Evolutionary conservation across 2,113 vertebrate species (phyloP).

Genomic region (Anguilla rostrata): DNA sequence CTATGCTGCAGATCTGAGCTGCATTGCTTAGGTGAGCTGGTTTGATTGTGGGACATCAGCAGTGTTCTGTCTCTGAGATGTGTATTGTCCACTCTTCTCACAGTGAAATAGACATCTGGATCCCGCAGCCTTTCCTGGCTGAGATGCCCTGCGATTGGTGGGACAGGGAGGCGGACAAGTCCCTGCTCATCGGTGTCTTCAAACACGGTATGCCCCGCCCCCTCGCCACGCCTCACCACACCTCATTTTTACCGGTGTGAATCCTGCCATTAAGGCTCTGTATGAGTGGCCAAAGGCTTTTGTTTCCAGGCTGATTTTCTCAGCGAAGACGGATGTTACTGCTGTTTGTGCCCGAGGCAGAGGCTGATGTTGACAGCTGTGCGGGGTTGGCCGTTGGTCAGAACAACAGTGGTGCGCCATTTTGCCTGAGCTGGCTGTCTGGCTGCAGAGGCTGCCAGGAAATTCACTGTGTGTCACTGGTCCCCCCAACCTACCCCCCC

Average conservation of each 20-base stretch:
- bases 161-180: constrained; percentile 94
- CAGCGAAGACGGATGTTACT: not conserved
- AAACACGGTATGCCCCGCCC: constrained; percentile 85
- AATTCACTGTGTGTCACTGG: too few relatives aligned
- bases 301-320: not conserved
- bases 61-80: not conserved
- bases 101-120: constrained; percentile 94
- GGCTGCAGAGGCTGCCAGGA: not conserved
- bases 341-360: not conserved
- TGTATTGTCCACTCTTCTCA: constrained; percentile 18
- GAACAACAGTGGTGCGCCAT: not conserved
- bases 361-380: not conserved
- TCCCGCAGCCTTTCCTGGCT: constrained; percentile 91
- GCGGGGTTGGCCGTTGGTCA: not conserved
- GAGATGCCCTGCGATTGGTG: constrained; percentile 98
- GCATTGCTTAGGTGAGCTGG: constrained; percentile 29
- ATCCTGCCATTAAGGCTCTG: not conserved
- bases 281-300: not conserved
- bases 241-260: not conserved
- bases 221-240: not conserved
- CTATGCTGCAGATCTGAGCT: constrained; percentile 20
- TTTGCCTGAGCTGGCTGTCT: not conserved
- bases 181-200: constrained; percentile 95
- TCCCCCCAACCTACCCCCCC: too few relatives aligned
- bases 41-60: not conserved